Conservation (phyloP, 1,140 invertebrate species). For the Dendrolimus punctatus region DNA sequence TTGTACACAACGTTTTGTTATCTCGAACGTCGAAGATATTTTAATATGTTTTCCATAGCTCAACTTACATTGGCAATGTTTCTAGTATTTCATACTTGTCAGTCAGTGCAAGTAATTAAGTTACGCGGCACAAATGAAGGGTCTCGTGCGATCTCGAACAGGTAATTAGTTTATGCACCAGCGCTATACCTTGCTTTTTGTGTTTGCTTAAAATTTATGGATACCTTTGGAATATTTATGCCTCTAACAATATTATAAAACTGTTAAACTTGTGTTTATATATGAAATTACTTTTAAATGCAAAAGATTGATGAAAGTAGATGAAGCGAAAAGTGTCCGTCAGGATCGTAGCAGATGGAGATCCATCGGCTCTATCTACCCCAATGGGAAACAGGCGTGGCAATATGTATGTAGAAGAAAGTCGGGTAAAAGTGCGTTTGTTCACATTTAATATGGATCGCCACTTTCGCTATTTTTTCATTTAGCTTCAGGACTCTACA, state of each 20-base stretch:
- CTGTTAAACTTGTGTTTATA: neutral
- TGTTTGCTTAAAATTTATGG: neutral
- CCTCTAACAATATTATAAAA: neutral
- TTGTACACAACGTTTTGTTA: too few relatives aligned
- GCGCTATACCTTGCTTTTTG: conserved; percentile 33
- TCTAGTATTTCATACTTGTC: conserved; percentile 31
- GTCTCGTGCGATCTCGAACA: conserved; percentile 46
- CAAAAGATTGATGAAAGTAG: too few relatives aligned
- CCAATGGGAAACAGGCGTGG: too few relatives aligned
- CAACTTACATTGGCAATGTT: conserved; percentile 25
- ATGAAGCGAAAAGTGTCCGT: too few relatives aligned
- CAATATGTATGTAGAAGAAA: too few relatives aligned
- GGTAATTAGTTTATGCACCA: conserved; percentile 56
- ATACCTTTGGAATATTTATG: neutral
- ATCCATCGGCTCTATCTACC: too few relatives aligned
- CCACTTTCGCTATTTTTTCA: too few relatives aligned
- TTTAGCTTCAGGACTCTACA: too few relatives aligned
- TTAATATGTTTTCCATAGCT: conserved; percentile 13
- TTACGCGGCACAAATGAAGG: conserved; percentile 56
- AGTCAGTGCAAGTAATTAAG: conserved; percentile 59
- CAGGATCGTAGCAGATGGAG: too few relatives aligned
- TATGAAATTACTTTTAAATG: too few relatives aligned
- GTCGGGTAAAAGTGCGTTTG: too few relatives aligned
- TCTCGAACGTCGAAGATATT: conserved; percentile 1
- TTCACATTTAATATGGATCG: too few relatives aligned